These are phyloP conservation scores for Dicyrtoma fusca DNA, from an alignment of 2,888 invertebrate species.

Conservation along the genomic window DNA sequence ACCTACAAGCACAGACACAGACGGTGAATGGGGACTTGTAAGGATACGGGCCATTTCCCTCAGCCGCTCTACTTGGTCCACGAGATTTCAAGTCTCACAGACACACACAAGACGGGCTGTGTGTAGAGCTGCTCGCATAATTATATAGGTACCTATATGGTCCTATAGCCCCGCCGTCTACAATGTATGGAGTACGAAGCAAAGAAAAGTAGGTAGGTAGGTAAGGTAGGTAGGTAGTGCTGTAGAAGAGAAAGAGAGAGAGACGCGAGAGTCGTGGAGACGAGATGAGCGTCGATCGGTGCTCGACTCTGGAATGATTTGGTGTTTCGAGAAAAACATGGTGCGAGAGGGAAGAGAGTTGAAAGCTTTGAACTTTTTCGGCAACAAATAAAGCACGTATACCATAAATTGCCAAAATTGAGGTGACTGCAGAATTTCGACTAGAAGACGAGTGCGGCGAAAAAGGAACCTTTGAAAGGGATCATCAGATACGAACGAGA, in stretches of 20 bases:
- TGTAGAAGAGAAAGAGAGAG: no score
- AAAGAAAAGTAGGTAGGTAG: no score
- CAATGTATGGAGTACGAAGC: no score
- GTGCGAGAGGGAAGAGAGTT: constrained; percentile 26
- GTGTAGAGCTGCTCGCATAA: no score
- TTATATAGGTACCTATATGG: no score
- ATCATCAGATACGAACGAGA: constrained; percentile 32
- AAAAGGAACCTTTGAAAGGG: constrained; percentile 30
- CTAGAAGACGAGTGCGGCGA: not conserved
- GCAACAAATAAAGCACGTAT: constrained; percentile 42
- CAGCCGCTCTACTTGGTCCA: no score
- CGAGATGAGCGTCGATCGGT: constrained; percentile 1
- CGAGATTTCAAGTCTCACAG: no score
- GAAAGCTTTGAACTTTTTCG: constrained; percentile 41
- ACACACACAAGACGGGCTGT: no score
- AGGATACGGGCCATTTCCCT: constrained; percentile 28
- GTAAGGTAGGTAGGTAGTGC: no score
- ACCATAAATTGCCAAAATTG: constrained; percentile 43
- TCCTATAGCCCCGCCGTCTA: no score
- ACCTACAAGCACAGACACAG: not conserved
- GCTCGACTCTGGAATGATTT: constrained; percentile 20
- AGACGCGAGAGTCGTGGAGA: constrained; percentile 12
- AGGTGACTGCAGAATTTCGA: constrained; percentile 38
- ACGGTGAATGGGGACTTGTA: constrained; percentile 11
- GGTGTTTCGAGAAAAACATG: constrained; percentile 27